phyloP scores from a whole-genome alignment of 1,140 invertebrate genomes.

The Steinernema feltiae region DNA sequence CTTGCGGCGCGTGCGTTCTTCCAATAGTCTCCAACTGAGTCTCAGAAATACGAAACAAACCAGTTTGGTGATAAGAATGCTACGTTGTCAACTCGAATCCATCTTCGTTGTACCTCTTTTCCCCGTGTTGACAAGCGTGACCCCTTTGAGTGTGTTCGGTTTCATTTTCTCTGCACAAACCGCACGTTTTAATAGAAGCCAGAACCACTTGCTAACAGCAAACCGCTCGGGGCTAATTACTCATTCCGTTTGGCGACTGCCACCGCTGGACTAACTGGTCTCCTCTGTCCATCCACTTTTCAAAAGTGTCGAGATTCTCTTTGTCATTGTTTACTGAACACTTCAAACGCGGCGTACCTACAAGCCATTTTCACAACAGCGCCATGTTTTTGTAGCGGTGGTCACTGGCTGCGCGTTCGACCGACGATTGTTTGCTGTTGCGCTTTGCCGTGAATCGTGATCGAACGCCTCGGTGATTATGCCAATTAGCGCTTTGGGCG shows the following conservation, averaged over 20 bases:
- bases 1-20: no score
- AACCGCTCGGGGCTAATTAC: no score
- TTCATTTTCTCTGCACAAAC: no score
- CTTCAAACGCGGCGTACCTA: not conserved
- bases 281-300: not conserved
- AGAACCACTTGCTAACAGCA: no score
- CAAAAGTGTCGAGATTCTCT: not conserved
- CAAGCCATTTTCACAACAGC: slow-evolving; percentile 8
- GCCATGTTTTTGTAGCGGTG: slow-evolving; percentile 3
- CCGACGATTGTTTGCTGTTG: not conserved
- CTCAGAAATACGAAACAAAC: no score
- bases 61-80: not conserved
- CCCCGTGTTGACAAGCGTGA: not conserved
- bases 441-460: slow-evolving; percentile 13
- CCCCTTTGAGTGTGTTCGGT: not conserved
- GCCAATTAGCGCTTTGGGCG: not conserved
- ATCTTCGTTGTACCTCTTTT: not conserved
- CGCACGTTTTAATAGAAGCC: no score
- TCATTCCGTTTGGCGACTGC: not conserved
- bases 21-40: no score
- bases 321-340: not conserved
- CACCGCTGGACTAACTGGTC: not conserved
- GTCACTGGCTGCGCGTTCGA: not conserved
- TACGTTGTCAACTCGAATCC: not conserved
- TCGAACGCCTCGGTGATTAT: slow-evolving; percentile 2